Conservation (phyloP, 1,140 invertebrate species). For the Pissodes strobi region DNA sequence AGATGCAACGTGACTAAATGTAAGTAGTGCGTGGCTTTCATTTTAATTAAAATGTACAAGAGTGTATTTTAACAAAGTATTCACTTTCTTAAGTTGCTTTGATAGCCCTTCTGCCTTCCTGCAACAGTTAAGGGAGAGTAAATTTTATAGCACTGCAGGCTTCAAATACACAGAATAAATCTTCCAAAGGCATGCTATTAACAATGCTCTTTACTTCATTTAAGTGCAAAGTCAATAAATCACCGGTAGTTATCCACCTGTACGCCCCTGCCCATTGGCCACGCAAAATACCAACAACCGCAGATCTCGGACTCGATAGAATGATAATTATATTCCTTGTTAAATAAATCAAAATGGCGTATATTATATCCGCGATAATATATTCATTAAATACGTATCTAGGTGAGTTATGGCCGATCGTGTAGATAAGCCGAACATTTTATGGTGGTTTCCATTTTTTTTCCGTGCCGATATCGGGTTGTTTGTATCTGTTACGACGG, state of each 20-base stretch:
- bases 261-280: constrained; percentile 28
- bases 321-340: constrained; percentile 35
- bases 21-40: too few species aligned
- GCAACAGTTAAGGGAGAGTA: too few species aligned
- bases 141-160: too few species aligned
- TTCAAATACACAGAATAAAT: too few species aligned
- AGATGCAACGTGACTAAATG: too few species aligned
- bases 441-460: constrained; percentile 19
- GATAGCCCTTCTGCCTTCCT: too few species aligned
- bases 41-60: too few species aligned
- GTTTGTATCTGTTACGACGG: too few species aligned
- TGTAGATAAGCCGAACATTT: constrained; percentile 21
- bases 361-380: constrained; percentile 35
- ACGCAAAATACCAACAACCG: constrained; percentile 35
- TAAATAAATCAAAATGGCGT: constrained; percentile 37
- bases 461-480: not conserved
- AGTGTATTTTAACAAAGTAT: too few species aligned
- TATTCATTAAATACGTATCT: constrained; percentile 39
- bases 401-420: constrained; percentile 31
- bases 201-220: not conserved
- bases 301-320: constrained; percentile 26
- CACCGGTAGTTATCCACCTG: constrained; percentile 20
- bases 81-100: too few species aligned
- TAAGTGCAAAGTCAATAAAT: not conserved
- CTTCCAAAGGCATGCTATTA: too few species aligned